Evolutionary conservation across 1,140 invertebrate species (phyloP), one percentile per base, ranked within the genome.

Genomic region (Lerema accius): DNA sequence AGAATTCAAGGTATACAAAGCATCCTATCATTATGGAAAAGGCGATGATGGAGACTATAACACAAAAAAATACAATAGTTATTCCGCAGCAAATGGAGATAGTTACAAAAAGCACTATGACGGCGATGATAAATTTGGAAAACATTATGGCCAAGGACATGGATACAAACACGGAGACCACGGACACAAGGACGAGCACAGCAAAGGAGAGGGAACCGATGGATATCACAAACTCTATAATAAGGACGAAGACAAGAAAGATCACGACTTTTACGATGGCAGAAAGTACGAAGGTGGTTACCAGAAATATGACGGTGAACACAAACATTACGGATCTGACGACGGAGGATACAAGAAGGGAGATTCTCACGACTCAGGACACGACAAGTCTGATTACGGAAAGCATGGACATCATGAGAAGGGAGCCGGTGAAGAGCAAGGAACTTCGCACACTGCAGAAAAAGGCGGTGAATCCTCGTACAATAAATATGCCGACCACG

Each of bases 241-340:
- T 77, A 94, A 95, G 72, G 92, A 94, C 76, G 94, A 95, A 80
- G 94, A 92, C 86, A 94, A 94, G 76, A 95, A 95, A 79, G 92
- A 94, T 68, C 92, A 94, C 46, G 92, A 92, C 64, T 94, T 95
- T 89, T 95, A 95, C 78, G 94, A 94, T 78, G 92, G 93, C 61
- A 91, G 90, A 11, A 91, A 93, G 73, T 86, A 92, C 23, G 91
- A 92, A 66, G 94, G 94, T 14, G 84, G 92, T 65, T 92, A 92
- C 78, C 82, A 92, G 50, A 94, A 93, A 69, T 90, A 93, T 69
- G 91, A 81, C 3, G 73, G 84, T 28, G 84, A 79, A 66, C 85
- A 93, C 53, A 73, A 89, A 23, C 70, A 92, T 58, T 89, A 93
- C 69, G 84, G 84, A 63, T 79, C 86, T 35, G 80, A 71, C 4